A percentile compares a stretch with the other conserved stretches of the same genome.
These are phyloP conservation scores for Helicolenus hilgendorfi DNA, from an alignment of 2,797 vertebrate species.

Conservation along the genomic window DNA sequence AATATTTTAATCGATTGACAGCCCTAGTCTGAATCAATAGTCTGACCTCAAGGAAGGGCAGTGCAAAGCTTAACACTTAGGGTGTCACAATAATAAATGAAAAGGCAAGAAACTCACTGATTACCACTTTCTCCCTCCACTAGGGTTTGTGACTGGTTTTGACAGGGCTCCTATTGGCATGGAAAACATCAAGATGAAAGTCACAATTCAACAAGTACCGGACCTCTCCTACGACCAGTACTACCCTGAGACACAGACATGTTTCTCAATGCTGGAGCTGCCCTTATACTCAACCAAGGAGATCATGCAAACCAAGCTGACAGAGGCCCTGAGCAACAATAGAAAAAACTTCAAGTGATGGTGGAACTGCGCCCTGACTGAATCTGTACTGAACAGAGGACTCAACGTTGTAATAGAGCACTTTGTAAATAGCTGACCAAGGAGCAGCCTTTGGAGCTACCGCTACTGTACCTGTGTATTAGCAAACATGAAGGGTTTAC, in stretches of 20 bases:
- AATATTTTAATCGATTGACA: too few species aligned
- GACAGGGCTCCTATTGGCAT: conserved; percentile 78
- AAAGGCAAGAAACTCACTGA: not conserved
- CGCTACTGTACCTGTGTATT: not conserved
- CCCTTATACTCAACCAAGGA: conserved; percentile 24
- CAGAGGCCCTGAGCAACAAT: conserved; percentile 9
- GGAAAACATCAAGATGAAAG: conserved; percentile 67
- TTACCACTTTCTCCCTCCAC: not conserved
- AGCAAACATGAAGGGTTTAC: not conserved
- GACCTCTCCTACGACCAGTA: not conserved
- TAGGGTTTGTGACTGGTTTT: conserved; percentile 87
- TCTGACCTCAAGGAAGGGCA: not conserved
- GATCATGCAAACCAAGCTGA: conserved; percentile 28
- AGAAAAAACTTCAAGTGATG: not conserved
- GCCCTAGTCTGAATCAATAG: not conserved
- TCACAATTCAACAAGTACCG: conserved; percentile 29
- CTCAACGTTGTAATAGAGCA: not conserved
- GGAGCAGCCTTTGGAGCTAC: not conserved
- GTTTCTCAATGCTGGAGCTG: not conserved
- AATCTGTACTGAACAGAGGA: not conserved
- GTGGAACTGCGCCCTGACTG: not conserved
- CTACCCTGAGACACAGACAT: conserved; percentile 12
- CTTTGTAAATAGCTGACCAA: not conserved
- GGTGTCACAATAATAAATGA: not conserved
- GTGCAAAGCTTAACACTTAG: not conserved